A percentile compares a stretch with the other conserved stretches of the same genome.
phyloP scores from a whole-genome alignment of 2,797 vertebrate species.

The Melopsittacus undulatus region DNA sequence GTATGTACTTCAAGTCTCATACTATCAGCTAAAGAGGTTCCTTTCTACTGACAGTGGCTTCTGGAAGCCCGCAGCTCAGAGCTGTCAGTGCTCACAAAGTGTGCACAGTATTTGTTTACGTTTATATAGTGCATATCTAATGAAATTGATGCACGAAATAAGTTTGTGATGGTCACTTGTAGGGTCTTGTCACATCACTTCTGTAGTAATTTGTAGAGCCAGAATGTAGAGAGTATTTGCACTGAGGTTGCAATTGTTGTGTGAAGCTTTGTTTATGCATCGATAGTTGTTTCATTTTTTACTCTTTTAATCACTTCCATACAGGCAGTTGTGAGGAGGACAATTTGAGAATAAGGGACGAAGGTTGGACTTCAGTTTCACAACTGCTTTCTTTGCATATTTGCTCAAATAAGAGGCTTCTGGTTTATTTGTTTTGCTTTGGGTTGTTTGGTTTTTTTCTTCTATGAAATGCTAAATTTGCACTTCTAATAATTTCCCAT shows the following conservation, averaged over 20 bases:
- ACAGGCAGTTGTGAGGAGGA: neutral
- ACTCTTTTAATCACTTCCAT: neutral
- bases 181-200: neutral
- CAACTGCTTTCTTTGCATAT: neutral
- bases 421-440: neutral
- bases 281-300: neutral
- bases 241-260: neutral
- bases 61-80: neutral
- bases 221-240: neutral
- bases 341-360: neutral
- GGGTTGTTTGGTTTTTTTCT: neutral
- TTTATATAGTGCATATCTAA: neutral
- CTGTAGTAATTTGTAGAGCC: neutral
- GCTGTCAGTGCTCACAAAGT: neutral
- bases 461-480: neutral
- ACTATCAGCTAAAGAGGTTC: neutral
- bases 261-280: neutral
- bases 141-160: neutral
- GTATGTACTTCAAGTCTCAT: neutral
- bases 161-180: neutral
- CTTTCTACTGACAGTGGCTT: neutral
- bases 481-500: neutral
- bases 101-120: neutral
- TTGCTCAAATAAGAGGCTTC: neutral
- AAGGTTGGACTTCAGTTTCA: neutral